Evolutionary conservation across 2,797 vertebrate species (phyloP).

Genomic region (Xiphorhynchus erythropygius): DNA sequence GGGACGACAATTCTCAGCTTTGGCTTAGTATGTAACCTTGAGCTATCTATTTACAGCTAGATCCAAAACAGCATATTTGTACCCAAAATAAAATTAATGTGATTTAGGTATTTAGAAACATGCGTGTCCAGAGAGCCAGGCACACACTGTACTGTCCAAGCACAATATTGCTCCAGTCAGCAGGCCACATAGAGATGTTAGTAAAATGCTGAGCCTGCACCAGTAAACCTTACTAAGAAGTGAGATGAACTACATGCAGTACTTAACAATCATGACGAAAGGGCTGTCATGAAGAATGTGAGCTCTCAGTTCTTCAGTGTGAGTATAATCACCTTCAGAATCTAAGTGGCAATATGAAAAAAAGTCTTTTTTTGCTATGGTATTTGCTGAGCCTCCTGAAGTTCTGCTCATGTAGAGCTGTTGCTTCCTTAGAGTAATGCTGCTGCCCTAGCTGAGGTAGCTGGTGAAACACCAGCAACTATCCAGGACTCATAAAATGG

Average conservation of each 20-base stretch:
- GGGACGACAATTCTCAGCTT: constrained; percentile 6
- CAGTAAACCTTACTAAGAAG: background rate
- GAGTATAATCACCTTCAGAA: background rate
- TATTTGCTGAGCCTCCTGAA: background rate
- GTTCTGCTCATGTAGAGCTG: background rate
- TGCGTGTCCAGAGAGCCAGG: background rate
- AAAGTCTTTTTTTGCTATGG: background rate
- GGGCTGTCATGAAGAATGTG: background rate
- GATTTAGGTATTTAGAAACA: background rate
- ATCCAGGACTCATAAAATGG: background rate
- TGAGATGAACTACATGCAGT: accelerated
- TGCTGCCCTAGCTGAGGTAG: background rate
- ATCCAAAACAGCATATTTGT: background rate
- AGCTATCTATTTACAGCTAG: background rate
- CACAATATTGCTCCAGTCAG: background rate
- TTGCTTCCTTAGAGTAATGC: background rate
- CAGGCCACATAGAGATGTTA: background rate
- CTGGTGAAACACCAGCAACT: background rate
- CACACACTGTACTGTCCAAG: background rate
- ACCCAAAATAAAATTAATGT: background rate
- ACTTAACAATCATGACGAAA: background rate
- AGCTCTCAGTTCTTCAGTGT: background rate
- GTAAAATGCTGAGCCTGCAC: background rate
- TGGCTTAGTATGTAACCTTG: background rate
- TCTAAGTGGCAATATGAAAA: background rate